Conservation (phyloP, 2,113 vertebrate species). For the Cyprinodon brontotheroides region DNA sequence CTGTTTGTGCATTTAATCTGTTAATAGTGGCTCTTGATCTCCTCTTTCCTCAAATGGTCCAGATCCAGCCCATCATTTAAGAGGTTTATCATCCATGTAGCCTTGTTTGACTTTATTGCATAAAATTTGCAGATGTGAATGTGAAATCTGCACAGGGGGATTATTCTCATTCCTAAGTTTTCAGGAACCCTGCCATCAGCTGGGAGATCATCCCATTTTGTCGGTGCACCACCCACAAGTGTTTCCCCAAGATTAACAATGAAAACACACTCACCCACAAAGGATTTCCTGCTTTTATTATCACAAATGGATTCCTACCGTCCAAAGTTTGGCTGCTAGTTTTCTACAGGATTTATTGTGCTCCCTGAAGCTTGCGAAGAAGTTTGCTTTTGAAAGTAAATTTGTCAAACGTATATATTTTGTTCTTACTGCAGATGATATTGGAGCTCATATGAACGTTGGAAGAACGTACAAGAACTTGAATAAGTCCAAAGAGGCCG, state of each 20-base stretch:
- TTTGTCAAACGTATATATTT: neutral
- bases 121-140: neutral
- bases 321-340: slow-evolving; percentile 4
- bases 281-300: slow-evolving; percentile 55
- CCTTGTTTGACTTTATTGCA: neutral
- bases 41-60: neutral
- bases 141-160: neutral
- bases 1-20: slow-evolving; percentile 7
- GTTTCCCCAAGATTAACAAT: slow-evolving; percentile 57
- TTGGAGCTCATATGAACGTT: slow-evolving; percentile 98
- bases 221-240: slow-evolving; percentile 37
- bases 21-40: neutral
- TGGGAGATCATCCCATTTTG: slow-evolving; percentile 13
- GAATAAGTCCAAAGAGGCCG: slow-evolving; percentile 94
- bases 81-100: neutral
- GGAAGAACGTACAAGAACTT: slow-evolving; percentile 98
- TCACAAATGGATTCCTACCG: slow-evolving; percentile 24
- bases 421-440: slow-evolving; percentile 84
- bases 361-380: neutral
- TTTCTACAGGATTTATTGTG: slow-evolving; percentile 3
- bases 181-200: slow-evolving; percentile 26
- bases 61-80: slow-evolving; percentile 1
- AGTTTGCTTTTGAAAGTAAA: neutral
- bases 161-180: neutral
- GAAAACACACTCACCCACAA: slow-evolving; percentile 44